These are phyloP conservation scores for Intellagama lesueurii DNA, from an alignment of 2,797 vertebrate species.

Conservation along the genomic window DNA sequence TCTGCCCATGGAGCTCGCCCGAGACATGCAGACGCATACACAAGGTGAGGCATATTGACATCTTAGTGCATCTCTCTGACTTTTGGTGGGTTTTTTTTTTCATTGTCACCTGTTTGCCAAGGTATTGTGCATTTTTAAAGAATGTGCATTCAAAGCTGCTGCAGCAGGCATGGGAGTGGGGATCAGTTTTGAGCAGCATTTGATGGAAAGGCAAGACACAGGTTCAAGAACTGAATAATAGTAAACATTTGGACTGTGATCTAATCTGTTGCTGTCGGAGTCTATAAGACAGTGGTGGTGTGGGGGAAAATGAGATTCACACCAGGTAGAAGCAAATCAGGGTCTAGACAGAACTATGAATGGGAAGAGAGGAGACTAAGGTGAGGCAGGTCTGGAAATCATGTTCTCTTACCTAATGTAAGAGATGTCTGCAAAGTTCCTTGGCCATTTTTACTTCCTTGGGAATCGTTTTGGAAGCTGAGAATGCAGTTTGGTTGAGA, in stretches of 20 bases:
- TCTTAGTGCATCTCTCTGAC: background rate
- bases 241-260: background rate
- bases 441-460: background rate
- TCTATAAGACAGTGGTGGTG: background rate
- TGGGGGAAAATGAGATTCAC: background rate
- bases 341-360: background rate
- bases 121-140: background rate
- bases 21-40: constrained; percentile 94
- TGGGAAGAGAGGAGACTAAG: background rate
- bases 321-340: background rate
- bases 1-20: constrained; percentile 95
- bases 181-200: background rate
- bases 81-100: background rate
- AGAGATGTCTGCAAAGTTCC: background rate
- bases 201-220: background rate
- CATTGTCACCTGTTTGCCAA: background rate
- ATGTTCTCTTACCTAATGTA: background rate
- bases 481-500: background rate
- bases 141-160: background rate
- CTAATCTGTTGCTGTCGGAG: background rate
- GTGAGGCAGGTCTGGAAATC: background rate
- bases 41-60: constrained; percentile 82
- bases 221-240: background rate
- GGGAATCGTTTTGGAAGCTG: background rate
- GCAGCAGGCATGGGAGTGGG: background rate